phyloP scores from a whole-genome alignment of 2,113 vertebrate species.

The Pomatostomus ruficeps region DNA sequence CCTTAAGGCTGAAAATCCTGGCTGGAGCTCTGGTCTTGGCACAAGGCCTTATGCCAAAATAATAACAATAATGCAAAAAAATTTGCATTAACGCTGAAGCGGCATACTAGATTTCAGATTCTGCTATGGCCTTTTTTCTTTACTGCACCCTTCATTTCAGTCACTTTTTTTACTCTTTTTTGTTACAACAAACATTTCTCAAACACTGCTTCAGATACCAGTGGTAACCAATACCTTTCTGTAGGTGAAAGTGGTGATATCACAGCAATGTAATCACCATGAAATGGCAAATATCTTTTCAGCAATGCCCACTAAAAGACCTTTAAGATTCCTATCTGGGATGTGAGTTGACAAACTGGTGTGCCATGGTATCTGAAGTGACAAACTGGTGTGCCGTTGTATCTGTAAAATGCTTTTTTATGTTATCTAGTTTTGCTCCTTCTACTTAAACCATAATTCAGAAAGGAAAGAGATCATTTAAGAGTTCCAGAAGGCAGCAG shows the following conservation, averaged over 20 bases:
- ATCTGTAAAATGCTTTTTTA: not conserved
- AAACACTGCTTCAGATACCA: not conserved
- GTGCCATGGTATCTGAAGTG: not conserved
- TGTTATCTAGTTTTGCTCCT: not conserved
- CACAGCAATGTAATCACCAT: not conserved
- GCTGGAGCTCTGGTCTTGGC: not conserved
- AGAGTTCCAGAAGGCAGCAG: not conserved
- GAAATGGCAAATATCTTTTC: not conserved
- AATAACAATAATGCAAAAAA: not conserved
- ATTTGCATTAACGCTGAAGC: not conserved
- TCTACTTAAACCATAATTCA: not conserved
- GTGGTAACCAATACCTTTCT: not conserved
- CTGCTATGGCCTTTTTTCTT: not conserved
- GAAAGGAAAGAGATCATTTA: not conserved
- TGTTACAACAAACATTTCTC: not conserved
- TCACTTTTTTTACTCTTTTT: not conserved
- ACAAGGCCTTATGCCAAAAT: not conserved
- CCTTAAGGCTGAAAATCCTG: conserved; percentile 27
- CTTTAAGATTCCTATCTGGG: not conserved
- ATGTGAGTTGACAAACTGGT: not conserved
- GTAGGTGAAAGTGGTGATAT: not conserved
- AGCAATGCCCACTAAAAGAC: not conserved
- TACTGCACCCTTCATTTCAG: not conserved
- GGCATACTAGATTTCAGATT: not conserved
- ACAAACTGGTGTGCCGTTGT: not conserved